Percentiles rank a stretch among this genome's conserved stretches.
Evolutionary conservation across 2,113 vertebrate genomes (phyloP).

Genomic region (Coregonus clupeaformis): DNA sequence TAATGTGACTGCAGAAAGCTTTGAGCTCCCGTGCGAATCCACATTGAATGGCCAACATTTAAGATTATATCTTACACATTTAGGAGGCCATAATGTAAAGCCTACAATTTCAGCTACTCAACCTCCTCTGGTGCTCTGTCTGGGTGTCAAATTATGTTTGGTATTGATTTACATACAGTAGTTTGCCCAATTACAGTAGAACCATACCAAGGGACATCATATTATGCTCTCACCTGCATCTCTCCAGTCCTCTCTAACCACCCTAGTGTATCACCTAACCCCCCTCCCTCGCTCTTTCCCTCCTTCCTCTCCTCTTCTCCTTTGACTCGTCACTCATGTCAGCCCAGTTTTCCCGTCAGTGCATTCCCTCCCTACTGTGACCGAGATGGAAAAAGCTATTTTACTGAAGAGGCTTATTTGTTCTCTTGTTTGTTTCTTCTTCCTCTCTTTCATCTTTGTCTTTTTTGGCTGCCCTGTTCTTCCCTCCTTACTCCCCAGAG

Average conservation of each 20-base stretch:
- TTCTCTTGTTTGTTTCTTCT: conserved; percentile 75
- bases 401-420: conserved; percentile 74
- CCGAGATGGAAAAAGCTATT: conserved; percentile 70
- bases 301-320: conserved; percentile 30
- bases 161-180: no score
- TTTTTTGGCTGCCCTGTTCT: conserved; percentile 73
- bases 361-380: conserved; percentile 43
- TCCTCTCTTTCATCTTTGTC: conserved; percentile 74
- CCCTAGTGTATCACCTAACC: no score
- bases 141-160: no score
- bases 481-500: conserved; percentile 61
- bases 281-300: not conserved
- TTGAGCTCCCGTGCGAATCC: no score
- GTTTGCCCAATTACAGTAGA: no score
- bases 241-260: conserved; percentile 42
- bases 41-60: no score
- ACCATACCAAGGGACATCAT: not conserved
- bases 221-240: conserved; percentile 40
- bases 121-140: no score
- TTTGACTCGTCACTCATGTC: conserved; percentile 57
- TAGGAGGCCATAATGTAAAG: no score
- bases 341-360: conserved; percentile 59
- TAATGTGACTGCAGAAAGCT: no score
- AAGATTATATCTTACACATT: no score
- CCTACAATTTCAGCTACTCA: no score